Percentiles rank a stretch among this genome's conserved stretches.
These are phyloP conservation scores for Leiothrix lutea DNA, from an alignment of 2,113 vertebrate genomes.

Conservation along the genomic window DNA sequence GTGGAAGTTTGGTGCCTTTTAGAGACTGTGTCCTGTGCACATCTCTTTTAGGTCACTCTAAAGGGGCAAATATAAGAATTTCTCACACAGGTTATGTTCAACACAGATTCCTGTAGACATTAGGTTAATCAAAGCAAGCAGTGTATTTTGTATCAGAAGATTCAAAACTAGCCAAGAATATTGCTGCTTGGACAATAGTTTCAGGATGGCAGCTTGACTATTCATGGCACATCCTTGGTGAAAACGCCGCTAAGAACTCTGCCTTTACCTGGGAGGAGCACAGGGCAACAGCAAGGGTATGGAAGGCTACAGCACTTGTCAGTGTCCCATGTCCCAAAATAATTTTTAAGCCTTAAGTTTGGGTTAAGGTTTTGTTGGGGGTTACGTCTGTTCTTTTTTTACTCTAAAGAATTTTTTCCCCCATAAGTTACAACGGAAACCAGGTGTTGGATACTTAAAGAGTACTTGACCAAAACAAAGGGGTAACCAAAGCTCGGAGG, in stretches of 20 bases:
- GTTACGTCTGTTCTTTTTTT: too few species aligned
- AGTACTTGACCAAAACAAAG: too few species aligned
- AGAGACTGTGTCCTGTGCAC: fast-evolving
- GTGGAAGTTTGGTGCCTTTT: background rate
- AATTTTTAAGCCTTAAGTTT: background rate
- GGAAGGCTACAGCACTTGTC: background rate
- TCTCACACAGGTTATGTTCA: background rate
- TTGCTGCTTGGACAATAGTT: background rate
- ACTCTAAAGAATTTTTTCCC: too few species aligned
- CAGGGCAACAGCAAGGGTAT: background rate
- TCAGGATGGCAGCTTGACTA: background rate
- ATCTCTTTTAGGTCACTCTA: background rate
- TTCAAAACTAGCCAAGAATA: background rate
- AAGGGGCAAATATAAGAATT: background rate
- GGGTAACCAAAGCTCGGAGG: too few species aligned
- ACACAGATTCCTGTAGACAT: background rate
- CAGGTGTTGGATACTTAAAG: too few species aligned
- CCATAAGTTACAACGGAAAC: too few species aligned
- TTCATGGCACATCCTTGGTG: background rate
- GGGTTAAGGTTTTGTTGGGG: background rate
- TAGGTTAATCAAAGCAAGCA: background rate
- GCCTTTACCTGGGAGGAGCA: background rate
- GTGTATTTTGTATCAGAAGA: background rate
- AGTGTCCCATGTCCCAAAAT: background rate
- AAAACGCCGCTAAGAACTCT: background rate